Evolutionary conservation across 2,113 vertebrate species (phyloP), one percentile per base, ranked within the genome.

Genomic region (Pangasianodon gigas): DNA sequence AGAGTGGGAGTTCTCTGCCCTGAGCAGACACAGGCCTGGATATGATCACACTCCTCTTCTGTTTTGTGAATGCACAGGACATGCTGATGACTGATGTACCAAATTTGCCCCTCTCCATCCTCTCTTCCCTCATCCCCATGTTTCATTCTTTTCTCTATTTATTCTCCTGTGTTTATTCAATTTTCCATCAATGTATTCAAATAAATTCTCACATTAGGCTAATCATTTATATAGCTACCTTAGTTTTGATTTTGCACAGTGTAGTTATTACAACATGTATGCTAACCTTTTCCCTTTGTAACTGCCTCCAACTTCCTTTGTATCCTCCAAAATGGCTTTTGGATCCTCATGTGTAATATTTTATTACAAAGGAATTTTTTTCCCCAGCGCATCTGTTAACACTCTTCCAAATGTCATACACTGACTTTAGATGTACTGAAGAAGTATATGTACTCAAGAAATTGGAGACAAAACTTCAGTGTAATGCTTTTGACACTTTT

Each of bases 121-220:
- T 4, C 83, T 94, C 85, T 69, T 71, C 48, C 48, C 24, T 77
- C 71, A 6, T 29, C 69, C 14, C n/a, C 32, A 71, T 16, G 13
- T 5, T 24, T 37, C 26, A 2, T 52, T 54, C 37, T 13, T 3
- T 41, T 87, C 69, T 74, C 18, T 69, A 26, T 37, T 37, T 37
- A 37, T 37, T 37, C 37, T 37, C 37, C 37, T 37, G 8, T 71
- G 8, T 67, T 51, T 18, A n/a, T 4, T 69, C 14, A 29, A 29
- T 16, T 14, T 65, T 65, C 60, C 29, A 32, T n/a, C 13, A 13
- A 4, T 67, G 10, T 2, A 13, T 11, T 67, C 3, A 69, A 26
- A 62, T 24, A 2, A 24, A 62, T 62, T 62, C 21, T 62, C 54
- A 65, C 8, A 29, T 29, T 65, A 2, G 60, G 2, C 26, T 4